Evolutionary conservation across 64 coral and sea anemone genomes (phyloP).

Genomic region (Montipora foliosa): DNA sequence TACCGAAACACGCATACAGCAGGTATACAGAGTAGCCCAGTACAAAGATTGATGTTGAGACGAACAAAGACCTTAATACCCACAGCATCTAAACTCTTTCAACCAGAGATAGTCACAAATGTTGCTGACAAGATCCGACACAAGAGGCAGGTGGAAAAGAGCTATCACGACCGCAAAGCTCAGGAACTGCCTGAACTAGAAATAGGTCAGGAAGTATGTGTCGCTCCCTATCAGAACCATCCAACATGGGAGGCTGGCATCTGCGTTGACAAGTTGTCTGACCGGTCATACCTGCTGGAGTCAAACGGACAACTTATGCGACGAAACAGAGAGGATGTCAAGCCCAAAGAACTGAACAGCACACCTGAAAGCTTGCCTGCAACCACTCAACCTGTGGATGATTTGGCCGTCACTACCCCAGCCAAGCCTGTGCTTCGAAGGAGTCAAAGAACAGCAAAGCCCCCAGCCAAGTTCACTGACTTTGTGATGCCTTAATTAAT

Average conservation of each 20-base stretch:
- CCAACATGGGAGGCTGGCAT: too few relatives aligned
- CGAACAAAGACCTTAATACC: not conserved
- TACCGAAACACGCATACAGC: too few relatives aligned
- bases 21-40: not conserved
- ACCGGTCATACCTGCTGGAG: too few relatives aligned
- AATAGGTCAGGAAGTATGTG: not conserved
- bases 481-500: too few relatives aligned
- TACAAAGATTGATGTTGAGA: not conserved
- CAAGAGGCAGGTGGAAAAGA: not conserved
- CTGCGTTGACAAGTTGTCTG: slow-evolving; percentile 58
- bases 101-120: not conserved
- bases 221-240: not conserved
- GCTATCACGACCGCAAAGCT: not conserved
- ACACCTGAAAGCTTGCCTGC: too few relatives aligned
- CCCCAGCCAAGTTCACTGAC: too few relatives aligned
- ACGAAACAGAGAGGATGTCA: slow-evolving; percentile 19
- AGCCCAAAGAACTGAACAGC: too few relatives aligned
- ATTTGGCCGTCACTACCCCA: too few relatives aligned
- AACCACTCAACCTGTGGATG: too few relatives aligned
- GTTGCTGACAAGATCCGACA: not conserved
- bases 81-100: not conserved
- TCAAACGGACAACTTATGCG: slow-evolving; percentile 32
- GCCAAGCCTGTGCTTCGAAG: too few relatives aligned
- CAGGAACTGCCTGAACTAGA: not conserved
- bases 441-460: too few relatives aligned